Evolutionary conservation across 2,113 vertebrate species (phyloP).

Genomic region (Calyptomena viridis): DNA sequence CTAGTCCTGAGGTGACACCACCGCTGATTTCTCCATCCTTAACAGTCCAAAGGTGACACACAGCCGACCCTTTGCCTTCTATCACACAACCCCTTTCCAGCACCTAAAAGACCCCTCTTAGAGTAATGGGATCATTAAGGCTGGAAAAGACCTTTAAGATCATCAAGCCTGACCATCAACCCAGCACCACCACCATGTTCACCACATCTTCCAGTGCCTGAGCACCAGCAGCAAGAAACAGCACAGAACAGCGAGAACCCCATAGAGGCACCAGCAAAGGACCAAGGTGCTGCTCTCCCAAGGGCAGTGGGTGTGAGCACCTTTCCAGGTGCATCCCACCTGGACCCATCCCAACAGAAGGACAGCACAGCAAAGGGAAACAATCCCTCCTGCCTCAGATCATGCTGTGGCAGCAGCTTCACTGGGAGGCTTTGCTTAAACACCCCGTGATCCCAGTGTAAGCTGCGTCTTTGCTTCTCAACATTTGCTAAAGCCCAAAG

Average conservation of each 20-base stretch:
- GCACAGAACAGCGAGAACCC: not conserved
- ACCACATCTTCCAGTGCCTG: not conserved
- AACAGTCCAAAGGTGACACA: not conserved
- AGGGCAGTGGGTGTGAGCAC: not conserved
- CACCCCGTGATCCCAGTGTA: not conserved
- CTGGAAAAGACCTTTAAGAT: not conserved
- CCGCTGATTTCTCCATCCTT: not conserved
- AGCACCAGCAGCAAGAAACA: not conserved
- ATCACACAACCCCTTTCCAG: not conserved
- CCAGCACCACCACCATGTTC: not conserved
- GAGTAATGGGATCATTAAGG: not conserved
- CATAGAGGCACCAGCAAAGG: not conserved
- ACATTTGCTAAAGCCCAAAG: not conserved
- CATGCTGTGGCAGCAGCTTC: fast-evolving
- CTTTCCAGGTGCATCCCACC: not conserved
- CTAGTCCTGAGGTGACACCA: not conserved
- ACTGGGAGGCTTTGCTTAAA: not conserved
- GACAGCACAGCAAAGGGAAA: fast-evolving
- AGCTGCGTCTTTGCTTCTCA: not conserved
- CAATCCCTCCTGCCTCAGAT: not conserved
- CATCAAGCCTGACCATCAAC: not conserved
- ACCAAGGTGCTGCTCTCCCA: not conserved
- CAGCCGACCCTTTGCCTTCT: not conserved
- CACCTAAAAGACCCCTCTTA: not conserved
- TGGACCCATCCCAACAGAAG: not conserved